Percentiles rank a stretch among this genome's conserved stretches.
phyloP scores from a whole-genome alignment of 2,888 invertebrate species.

The Hipparchia sbordonii region DNA sequence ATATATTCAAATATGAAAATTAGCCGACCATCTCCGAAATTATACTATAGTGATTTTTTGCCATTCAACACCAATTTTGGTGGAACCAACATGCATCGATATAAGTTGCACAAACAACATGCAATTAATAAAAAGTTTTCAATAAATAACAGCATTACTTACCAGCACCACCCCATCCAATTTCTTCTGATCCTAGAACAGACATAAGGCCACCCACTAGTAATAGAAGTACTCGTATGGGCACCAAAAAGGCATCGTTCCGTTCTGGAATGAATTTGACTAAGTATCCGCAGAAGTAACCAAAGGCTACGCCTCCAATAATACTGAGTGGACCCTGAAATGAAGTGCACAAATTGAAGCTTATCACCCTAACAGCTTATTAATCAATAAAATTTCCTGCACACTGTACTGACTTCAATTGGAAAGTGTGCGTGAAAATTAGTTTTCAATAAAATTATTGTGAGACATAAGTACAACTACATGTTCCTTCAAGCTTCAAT shows the following conservation, averaged over 20 bases:
- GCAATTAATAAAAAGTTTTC: background rate
- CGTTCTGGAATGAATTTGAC: slow-evolving; percentile 92
- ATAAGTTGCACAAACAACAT: too few relatives aligned
- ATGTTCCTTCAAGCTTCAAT: too few relatives aligned
- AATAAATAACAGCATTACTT: slow-evolving; percentile 37
- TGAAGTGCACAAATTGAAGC: background rate
- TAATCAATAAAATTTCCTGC: too few relatives aligned
- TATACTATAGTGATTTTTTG: too few relatives aligned
- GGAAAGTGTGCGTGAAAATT: too few relatives aligned
- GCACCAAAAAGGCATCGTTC: slow-evolving; percentile 91
- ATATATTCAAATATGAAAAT: too few relatives aligned
- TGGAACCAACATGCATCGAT: too few relatives aligned
- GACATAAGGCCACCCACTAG: slow-evolving; percentile 92
- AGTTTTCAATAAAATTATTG: too few relatives aligned
- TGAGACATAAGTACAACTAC: too few relatives aligned
- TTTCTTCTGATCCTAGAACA: slow-evolving; percentile 92
- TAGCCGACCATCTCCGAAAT: too few relatives aligned
- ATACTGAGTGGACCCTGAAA: slow-evolving; percentile 90
- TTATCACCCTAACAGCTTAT: background rate
- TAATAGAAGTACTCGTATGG: slow-evolving; percentile 90
- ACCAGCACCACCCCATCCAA: slow-evolving; percentile 87
- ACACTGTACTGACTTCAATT: too few relatives aligned
- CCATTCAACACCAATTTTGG: too few relatives aligned
- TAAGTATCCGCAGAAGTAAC: slow-evolving; percentile 90
- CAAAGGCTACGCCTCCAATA: slow-evolving; percentile 90